Percentiles rank a stretch among this genome's conserved stretches.
Conservation (phyloP, 2,888 invertebrate species). For the Volucella bombylans region DNA sequence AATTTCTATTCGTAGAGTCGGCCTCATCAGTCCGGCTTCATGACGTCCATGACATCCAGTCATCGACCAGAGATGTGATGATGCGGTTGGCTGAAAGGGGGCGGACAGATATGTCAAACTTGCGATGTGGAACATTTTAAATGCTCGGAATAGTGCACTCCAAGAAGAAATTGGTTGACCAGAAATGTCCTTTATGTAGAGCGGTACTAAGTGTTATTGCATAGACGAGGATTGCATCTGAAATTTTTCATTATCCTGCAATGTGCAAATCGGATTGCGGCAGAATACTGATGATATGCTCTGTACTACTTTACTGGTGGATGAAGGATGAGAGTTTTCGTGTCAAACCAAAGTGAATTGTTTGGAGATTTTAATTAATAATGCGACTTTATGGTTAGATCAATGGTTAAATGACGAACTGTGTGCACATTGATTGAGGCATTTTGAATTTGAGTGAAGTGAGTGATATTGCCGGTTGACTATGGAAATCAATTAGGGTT, state of each 20-base stretch:
- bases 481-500: too few relatives aligned
- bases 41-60: not conserved
- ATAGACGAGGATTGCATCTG: constrained; percentile 21
- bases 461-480: too few relatives aligned
- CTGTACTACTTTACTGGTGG: too few relatives aligned
- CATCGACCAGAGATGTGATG: constrained; percentile 4
- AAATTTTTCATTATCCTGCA: constrained; percentile 15
- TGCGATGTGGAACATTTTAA: constrained; percentile 53
- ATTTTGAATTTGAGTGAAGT: too few relatives aligned
- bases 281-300: not conserved
- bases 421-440: too few relatives aligned
- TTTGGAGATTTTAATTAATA: too few relatives aligned
- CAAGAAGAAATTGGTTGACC: constrained; percentile 57
- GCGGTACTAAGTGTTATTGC: constrained; percentile 50
- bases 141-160: constrained; percentile 30
- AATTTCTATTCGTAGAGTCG: not conserved
- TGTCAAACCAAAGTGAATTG: too few relatives aligned
- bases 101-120: constrained; percentile 39
- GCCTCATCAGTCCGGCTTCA: not conserved
- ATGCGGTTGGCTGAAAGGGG: constrained; percentile 2
- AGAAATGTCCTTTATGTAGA: constrained; percentile 60
- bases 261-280: not conserved
- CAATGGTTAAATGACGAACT: too few relatives aligned
- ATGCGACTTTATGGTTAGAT: too few relatives aligned
- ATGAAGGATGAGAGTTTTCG: too few relatives aligned